Percentiles rank a stretch among this genome's conserved stretches.
Conservation (phyloP, 2,113 vertebrate genomes). For the Tyto alba region DNA sequence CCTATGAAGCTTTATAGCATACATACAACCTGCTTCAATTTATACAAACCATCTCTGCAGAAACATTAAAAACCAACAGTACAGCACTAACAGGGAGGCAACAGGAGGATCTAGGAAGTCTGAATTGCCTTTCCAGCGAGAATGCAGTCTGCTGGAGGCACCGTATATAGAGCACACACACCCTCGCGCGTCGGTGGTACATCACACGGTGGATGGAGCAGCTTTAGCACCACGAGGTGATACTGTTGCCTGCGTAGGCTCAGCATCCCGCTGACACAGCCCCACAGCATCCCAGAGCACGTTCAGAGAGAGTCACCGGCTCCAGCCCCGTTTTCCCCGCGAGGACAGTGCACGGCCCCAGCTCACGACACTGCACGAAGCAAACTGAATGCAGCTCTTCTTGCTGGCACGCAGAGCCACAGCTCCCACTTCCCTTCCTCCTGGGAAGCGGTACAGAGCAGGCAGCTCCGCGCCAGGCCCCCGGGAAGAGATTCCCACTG, state of each 20-base stretch:
- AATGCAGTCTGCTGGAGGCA: not conserved
- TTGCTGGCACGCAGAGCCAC: not conserved
- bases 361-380: fast-evolving
- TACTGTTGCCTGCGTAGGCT: not conserved
- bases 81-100: not conserved
- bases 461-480: not conserved
- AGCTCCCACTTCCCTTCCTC: not conserved
- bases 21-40: not conserved
- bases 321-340: not conserved
- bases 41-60: not conserved
- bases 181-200: fast-evolving
- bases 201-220: fast-evolving
- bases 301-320: no score
- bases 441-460: not conserved
- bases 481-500: not conserved
- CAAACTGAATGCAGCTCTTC: not conserved
- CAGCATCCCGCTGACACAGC: not conserved
- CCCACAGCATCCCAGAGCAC: not conserved
- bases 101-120: not conserved
- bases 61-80: not conserved
- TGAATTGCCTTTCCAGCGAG: fast-evolving
- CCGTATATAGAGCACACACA: fast-evolving
- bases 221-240: not conserved
- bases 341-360: fast-evolving
- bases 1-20: not conserved